A percentile compares a stretch with the other conserved stretches of the same genome.
phyloP scores from a whole-genome alignment of 2,888 invertebrate species.

The Mamestra brassicae region DNA sequence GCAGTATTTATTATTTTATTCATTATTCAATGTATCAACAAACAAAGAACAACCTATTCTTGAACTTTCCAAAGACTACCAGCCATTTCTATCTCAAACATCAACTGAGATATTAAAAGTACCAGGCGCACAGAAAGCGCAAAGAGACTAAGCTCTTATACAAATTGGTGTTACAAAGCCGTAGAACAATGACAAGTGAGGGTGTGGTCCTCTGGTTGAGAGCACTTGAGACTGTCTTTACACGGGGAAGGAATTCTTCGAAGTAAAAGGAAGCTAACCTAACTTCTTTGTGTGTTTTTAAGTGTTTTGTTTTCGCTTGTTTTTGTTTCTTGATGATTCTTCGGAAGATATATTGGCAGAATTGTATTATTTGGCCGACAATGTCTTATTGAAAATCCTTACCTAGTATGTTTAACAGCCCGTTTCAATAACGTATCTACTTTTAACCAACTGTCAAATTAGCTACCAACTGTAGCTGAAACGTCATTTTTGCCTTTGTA shows the following conservation, averaged over 20 bases:
- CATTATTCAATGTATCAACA: background rate
- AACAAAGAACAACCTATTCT: background rate
- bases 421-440: too few relatives aligned
- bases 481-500: too few relatives aligned
- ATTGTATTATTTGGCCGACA: too few relatives aligned
- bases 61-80: background rate
- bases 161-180: conserved; percentile 64
- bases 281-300: conserved; percentile 25
- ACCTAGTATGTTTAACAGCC: too few relatives aligned
- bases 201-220: conserved; percentile 33
- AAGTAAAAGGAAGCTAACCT: conserved; percentile 20
- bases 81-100: conserved; percentile 28
- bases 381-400: too few relatives aligned
- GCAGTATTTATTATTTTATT: too few relatives aligned
- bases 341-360: too few relatives aligned
- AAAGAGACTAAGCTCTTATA: conserved; percentile 52
- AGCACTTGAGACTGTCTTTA: conserved; percentile 54
- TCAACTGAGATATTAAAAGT: conserved; percentile 20
- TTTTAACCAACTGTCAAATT: too few relatives aligned
- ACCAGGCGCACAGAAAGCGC: conserved; percentile 54
- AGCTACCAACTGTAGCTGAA: too few relatives aligned
- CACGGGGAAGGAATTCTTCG: conserved; percentile 25
- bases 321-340: background rate
- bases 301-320: conserved; percentile 13
- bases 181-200: conserved; percentile 53